These are phyloP conservation scores for Brachypalpus laphriformis DNA, from an alignment of 2,888 invertebrate species.

Conservation along the genomic window DNA sequence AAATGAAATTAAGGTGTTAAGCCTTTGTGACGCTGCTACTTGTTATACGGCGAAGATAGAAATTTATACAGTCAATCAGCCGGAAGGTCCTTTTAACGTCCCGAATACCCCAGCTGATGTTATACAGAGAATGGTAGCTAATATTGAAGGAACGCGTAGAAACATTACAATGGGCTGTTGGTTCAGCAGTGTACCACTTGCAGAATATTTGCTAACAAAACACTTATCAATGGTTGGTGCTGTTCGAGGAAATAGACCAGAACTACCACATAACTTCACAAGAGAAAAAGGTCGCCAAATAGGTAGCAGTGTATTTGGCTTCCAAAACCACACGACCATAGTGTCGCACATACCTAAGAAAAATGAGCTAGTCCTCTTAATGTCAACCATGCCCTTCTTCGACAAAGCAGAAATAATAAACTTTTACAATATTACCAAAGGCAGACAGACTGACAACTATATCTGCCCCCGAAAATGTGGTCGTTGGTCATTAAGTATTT, in stretches of 20 bases:
- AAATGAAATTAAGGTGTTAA: no score
- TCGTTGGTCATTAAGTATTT: not conserved
- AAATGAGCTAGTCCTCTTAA: no score
- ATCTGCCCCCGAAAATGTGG: not conserved
- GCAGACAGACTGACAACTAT: no score
- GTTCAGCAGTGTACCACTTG: not conserved
- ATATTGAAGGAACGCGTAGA: not conserved
- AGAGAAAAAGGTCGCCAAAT: not conserved
- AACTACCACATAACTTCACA: not conserved
- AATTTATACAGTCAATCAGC: no score
- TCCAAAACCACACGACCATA: not conserved
- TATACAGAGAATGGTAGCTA: not conserved
- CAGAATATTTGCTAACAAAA: not conserved
- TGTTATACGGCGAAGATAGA: no score
- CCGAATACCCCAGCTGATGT: not conserved
- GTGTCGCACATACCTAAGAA: not conserved
- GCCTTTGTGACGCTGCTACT: no score
- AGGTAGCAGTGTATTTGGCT: not conserved
- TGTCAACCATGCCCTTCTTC: no score
- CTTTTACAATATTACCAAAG: no score
- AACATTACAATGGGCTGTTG: not conserved
- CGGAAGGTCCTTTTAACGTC: no score
- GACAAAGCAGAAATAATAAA: no score
- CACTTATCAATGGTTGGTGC: not conserved
- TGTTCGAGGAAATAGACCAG: not conserved